Evolutionary conservation across 2,888 invertebrate genomes (phyloP).

Genomic region (Drosophila antonietae): DNA sequence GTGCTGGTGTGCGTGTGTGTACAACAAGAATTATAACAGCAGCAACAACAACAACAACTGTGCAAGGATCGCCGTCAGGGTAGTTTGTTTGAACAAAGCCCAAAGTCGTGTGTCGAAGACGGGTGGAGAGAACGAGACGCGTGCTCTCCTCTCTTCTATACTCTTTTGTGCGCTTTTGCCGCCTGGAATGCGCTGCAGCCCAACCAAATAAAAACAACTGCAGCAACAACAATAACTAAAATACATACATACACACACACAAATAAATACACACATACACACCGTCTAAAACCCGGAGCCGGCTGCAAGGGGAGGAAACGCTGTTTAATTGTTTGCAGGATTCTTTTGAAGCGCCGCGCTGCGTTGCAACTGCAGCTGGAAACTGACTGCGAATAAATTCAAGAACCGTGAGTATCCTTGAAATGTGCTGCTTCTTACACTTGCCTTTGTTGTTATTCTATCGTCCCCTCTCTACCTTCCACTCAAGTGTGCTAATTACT

Average conservation of each 20-base stretch:
- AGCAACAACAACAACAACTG: constrained; percentile 43
- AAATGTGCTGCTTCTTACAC: constrained; percentile 42
- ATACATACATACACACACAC: constrained; percentile 1
- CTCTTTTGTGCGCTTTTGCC: constrained; percentile 75
- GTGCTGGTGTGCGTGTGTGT: constrained; percentile 53
- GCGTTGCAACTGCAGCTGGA: constrained; percentile 35
- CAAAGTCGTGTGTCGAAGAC: constrained; percentile 25
- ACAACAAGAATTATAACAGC: constrained; percentile 60
- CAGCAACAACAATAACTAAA: constrained; percentile 31
- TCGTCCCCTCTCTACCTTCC: constrained; percentile 5
- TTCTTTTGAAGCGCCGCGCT: constrained; percentile 31
- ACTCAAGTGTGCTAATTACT: constrained; percentile 68
- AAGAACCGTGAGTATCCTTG: constrained; percentile 78
- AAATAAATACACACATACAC: not conserved
- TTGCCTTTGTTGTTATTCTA: constrained; percentile 29
- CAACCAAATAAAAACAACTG: constrained; percentile 40
- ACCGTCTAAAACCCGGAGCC: constrained; percentile 15
- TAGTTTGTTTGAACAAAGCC: constrained; percentile 76
- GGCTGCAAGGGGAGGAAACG: constrained; percentile 68
- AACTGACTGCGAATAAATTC: constrained; percentile 58
- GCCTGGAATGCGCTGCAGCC: constrained; percentile 74
- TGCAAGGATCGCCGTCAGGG: constrained; percentile 74
- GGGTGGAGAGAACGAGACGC: constrained; percentile 31
- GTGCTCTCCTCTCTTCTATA: constrained; percentile 40
- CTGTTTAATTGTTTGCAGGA: constrained; percentile 67